These are phyloP conservation scores for Patiria miniata DNA, from an alignment of 35 echinoderm and acorn worm species.

Conservation along the genomic window DNA sequence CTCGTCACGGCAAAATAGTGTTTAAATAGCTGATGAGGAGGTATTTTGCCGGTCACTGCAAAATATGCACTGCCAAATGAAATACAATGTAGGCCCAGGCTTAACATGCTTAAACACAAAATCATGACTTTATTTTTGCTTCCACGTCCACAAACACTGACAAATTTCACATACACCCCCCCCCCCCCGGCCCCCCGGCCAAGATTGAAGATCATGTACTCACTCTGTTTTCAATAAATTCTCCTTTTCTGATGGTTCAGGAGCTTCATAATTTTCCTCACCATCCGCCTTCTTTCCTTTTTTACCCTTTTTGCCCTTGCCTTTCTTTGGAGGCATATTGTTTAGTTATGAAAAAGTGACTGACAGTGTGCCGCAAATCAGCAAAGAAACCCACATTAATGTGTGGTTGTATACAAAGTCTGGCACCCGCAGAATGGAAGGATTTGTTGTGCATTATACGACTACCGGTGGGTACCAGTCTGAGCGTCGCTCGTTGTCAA, in stretches of 20 bases:
- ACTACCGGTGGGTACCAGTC: neutral
- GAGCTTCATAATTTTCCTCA: conserved; percentile 65
- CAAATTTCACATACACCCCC: too few species aligned
- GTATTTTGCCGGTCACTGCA: too few species aligned
- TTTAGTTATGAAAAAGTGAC: neutral
- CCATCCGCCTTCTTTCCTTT: conserved; percentile 32
- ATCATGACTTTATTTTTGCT: too few species aligned
- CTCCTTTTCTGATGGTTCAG: conserved; percentile 92
- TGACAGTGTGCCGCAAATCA: too few species aligned
- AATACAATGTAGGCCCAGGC: too few species aligned
- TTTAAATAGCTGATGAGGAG: too few species aligned
- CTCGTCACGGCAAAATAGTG: too few species aligned
- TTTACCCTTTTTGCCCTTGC: conserved; percentile 61
- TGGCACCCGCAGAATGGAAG: neutral
- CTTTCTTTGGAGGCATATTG: conserved; percentile 93
- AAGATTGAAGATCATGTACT: conserved; percentile 18
- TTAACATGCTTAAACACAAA: too few species aligned
- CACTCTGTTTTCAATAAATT: conserved; percentile 85
- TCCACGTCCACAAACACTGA: too few species aligned
- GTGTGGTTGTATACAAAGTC: neutral
- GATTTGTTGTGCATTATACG: neutral
- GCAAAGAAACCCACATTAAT: neutral
- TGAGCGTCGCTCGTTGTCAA: too few species aligned
- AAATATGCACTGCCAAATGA: too few species aligned
- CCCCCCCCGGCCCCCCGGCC: too few species aligned